A percentile compares a stretch with the other conserved stretches of the same genome.
Evolutionary conservation across 2,797 vertebrate species (phyloP).

Genomic region (Scolopax bukidnonensis): DNA sequence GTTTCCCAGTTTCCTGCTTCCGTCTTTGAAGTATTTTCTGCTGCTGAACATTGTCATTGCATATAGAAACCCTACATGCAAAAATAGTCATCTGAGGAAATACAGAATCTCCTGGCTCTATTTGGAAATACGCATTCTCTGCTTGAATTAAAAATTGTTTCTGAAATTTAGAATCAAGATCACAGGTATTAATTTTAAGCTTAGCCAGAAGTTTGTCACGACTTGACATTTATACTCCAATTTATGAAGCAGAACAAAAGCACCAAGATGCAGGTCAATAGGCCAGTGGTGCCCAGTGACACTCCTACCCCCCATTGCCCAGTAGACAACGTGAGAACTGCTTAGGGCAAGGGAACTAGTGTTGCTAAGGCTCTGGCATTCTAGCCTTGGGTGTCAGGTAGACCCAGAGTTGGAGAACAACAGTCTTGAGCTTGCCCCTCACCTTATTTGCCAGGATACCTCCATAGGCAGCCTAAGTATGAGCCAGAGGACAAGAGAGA

Average conservation of each 20-base stretch:
- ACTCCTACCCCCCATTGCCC: not conserved
- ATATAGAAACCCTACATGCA: not conserved
- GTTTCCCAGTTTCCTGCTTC: not conserved
- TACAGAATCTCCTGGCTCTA: not conserved
- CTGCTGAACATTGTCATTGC: not conserved
- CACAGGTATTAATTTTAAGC: not conserved
- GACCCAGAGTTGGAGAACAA: not conserved
- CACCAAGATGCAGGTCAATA: not conserved
- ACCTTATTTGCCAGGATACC: conserved; percentile 37
- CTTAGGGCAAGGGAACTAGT: not conserved
- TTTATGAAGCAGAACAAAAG: not conserved
- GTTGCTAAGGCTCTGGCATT: not conserved
- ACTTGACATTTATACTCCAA: not conserved
- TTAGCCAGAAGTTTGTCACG: not conserved
- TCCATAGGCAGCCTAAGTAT: not conserved
- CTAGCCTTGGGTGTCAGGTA: not conserved
- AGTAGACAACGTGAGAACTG: not conserved
- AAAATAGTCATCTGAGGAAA: not conserved
- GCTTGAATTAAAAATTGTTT: not conserved
- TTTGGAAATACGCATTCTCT: not conserved
- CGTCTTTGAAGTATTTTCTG: not conserved
- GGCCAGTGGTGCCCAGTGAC: not conserved
- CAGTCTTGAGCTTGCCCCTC: conserved; percentile 5
- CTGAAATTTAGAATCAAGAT: not conserved
- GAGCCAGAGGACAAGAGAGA: conserved; percentile 22